Conservation (phyloP, 2,888 invertebrate genomes). For the Criorhina ranunculi region DNA sequence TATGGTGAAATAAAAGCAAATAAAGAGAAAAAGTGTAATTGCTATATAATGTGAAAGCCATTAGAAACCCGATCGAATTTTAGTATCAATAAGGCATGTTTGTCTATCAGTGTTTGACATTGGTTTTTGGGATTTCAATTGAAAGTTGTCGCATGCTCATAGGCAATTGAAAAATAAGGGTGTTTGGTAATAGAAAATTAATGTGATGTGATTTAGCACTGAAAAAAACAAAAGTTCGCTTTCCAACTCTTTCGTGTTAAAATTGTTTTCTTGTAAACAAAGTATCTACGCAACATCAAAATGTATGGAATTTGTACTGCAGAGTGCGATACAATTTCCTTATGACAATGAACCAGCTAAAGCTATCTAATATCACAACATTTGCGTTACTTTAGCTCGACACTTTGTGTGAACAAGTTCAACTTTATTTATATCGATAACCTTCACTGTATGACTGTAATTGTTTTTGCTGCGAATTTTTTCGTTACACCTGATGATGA, state of each 20-base stretch:
- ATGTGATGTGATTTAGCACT: background rate
- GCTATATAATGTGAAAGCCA: conserved; percentile 56
- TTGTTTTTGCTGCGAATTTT: conserved; percentile 32
- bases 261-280: no score
- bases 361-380: conserved; percentile 74
- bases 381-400: conserved; percentile 17
- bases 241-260: conserved; percentile 1
- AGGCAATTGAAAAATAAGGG: background rate
- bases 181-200: no score
- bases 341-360: conserved; percentile 68
- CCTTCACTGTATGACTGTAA: conserved; percentile 56
- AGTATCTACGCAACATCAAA: background rate
- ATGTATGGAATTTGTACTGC: conserved; percentile 8
- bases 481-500: conserved; percentile 23
- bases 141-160: conserved; percentile 4
- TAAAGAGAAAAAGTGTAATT: conserved; percentile 59
- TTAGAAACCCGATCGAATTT: conserved; percentile 48
- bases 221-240: background rate
- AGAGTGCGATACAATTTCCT: conserved; percentile 50
- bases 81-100: conserved; percentile 33
- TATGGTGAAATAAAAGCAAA: conserved; percentile 29
- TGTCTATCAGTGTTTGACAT: conserved; percentile 19
- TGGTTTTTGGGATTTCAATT: conserved; percentile 15
- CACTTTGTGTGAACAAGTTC: conserved; percentile 57
- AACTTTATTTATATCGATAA: conserved; percentile 61